These are phyloP conservation scores for Stomatorhinus ivindoensis DNA, from an alignment of 2,113 vertebrate genomes.

Conservation along the genomic window DNA sequence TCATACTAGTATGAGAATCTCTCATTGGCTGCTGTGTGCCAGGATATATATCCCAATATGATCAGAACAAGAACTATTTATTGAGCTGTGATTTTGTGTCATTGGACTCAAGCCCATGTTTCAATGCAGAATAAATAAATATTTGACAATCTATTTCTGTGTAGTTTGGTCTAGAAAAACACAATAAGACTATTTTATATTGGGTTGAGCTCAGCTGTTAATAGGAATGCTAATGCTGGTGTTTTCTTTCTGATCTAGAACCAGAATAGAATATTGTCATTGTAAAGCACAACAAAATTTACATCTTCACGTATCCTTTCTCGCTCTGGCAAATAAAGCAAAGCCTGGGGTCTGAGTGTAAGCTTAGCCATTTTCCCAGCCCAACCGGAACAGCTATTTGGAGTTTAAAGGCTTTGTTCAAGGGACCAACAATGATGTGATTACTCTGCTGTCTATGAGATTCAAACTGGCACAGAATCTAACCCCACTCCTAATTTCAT, in stretches of 20 bases:
- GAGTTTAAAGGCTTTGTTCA: background rate
- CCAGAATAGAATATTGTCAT: background rate
- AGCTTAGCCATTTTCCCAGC: background rate
- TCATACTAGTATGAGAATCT: background rate
- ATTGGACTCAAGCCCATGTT: conserved; percentile 10
- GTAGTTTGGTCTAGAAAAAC: background rate
- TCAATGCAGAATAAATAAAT: conserved; percentile 19
- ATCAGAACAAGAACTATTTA: background rate
- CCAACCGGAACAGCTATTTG: background rate
- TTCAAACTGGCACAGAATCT: background rate
- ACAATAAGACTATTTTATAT: background rate
- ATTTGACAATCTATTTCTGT: background rate
- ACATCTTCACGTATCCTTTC: background rate
- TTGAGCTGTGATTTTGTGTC: background rate
- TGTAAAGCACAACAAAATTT: background rate
- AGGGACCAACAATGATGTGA: background rate
- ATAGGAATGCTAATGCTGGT: background rate
- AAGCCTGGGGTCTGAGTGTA: background rate
- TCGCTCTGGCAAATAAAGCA: background rate
- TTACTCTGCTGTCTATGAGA: background rate
- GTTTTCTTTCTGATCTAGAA: background rate
- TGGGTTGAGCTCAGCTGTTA: background rate
- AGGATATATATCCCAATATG: background rate
- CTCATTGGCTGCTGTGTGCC: background rate
- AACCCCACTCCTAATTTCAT: background rate